phyloP scores from a whole-genome alignment of 92 coral and sea anemone species.

The Paragorgia papillata region DNA sequence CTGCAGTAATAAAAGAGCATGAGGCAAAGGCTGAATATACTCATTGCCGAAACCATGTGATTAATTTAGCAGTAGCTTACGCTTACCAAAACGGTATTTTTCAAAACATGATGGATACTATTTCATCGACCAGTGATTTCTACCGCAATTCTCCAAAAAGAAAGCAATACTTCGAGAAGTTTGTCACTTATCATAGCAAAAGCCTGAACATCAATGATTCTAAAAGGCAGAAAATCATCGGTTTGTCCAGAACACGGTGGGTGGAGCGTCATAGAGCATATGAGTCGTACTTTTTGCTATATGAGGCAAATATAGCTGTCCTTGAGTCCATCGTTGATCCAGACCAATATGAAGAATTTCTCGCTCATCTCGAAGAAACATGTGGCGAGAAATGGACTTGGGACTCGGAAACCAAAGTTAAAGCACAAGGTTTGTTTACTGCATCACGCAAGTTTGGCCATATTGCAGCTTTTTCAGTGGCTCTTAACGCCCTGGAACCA shows the following conservation, averaged over 20 bases:
- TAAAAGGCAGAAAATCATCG: constrained; percentile 44
- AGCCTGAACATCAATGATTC: constrained; percentile 1
- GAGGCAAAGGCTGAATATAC: constrained; percentile 55
- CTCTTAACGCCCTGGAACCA: constrained; percentile 43
- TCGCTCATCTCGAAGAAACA: no score
- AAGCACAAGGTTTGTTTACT: constrained; percentile 55
- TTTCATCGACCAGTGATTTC: constrained; percentile 54
- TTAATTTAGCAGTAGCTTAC: constrained; percentile 58
- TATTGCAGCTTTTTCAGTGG: constrained; percentile 40
- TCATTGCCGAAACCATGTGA: constrained; percentile 60
- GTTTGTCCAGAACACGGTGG: constrained; percentile 57
- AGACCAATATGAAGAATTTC: no score
- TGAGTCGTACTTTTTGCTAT: constrained; percentile 50
- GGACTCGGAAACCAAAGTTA: constrained; percentile 54
- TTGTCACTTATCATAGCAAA: constrained; percentile 27
- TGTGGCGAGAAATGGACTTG: constrained; percentile 8
- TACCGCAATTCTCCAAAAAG: constrained; percentile 54
- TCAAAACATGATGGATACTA: constrained; percentile 57
- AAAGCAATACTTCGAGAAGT: constrained; percentile 52
- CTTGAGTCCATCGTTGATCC: no score
- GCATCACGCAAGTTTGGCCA: constrained; percentile 33
- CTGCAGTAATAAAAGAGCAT: constrained; percentile 55
- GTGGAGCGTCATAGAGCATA: constrained; percentile 51
- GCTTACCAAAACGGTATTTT: constrained; percentile 51
- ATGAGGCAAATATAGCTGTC: constrained; percentile 18